phyloP scores from a whole-genome alignment of 2,888 invertebrate genomes.

The Lasius fuliginosus region DNA sequence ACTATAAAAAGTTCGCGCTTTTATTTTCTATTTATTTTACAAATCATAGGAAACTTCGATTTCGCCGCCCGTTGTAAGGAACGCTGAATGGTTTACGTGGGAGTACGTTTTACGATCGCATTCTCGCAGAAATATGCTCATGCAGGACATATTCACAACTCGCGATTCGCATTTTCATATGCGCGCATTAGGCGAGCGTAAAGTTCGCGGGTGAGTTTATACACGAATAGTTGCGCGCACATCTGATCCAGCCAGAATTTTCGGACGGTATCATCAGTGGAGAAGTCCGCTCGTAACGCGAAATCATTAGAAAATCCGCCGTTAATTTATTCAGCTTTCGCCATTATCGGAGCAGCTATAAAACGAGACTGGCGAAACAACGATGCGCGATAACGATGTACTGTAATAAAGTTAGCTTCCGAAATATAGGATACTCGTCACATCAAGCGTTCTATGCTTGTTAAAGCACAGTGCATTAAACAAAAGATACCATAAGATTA shows the following conservation, averaged over 20 bases:
- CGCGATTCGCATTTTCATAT: neutral
- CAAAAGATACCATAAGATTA: neutral
- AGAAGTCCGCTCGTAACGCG: neutral
- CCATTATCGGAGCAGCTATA: neutral
- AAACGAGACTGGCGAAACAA: neutral
- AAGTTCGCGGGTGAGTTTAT: constrained; percentile 11
- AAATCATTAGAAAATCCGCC: constrained; percentile 10
- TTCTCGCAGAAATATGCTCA: neutral
- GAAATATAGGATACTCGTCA: neutral
- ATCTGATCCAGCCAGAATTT: neutral
- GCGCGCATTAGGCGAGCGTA: neutral
- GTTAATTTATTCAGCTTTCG: constrained; percentile 15
- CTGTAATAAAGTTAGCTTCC: neutral
- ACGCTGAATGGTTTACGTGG: neutral
- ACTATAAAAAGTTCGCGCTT: neutral
- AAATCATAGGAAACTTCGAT: constrained; percentile 30
- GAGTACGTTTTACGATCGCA: neutral
- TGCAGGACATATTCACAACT: constrained; percentile 10
- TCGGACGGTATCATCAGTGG: constrained; percentile 3
- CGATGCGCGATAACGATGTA: neutral
- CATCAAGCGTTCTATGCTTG: neutral
- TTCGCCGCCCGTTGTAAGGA: neutral
- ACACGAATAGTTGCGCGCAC: neutral
- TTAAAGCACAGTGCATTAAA: neutral
- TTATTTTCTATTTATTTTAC: constrained; percentile 12